A percentile compares a stretch with the other conserved stretches of the same genome.
These are phyloP conservation scores for Scaptomyza cyrtandrae DNA, from an alignment of 2,888 invertebrate species.

Conservation along the genomic window DNA sequence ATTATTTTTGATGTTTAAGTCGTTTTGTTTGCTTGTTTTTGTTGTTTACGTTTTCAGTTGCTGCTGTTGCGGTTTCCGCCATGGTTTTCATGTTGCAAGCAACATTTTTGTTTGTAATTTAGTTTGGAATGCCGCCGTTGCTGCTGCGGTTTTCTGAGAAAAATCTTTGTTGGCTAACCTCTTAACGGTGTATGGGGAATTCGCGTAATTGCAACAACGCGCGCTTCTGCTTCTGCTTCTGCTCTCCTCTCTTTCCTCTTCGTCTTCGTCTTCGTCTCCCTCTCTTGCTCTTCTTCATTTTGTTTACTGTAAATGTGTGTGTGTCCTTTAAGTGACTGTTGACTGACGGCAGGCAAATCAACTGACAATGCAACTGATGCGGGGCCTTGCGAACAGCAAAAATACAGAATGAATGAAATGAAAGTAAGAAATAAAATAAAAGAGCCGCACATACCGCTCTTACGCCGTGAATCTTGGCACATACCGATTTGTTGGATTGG, in stretches of 20 bases:
- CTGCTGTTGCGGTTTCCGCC: constrained; percentile 76
- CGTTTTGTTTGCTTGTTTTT: constrained; percentile 11
- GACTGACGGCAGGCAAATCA: constrained; percentile 59
- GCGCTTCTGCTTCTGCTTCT: not conserved
- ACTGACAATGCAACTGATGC: constrained; percentile 58
- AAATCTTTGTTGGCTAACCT: constrained; percentile 73
- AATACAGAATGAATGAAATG: not conserved
- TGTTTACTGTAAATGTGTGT: not conserved
- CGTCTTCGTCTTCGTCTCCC: too few species aligned
- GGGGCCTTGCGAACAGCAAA: constrained; percentile 15
- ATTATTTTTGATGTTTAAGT: constrained; percentile 3
- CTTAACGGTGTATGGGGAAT: constrained; percentile 62
- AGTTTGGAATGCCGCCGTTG: constrained; percentile 72
- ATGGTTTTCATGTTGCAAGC: constrained; percentile 68
- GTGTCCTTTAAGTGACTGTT: constrained; percentile 51
- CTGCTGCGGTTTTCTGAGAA: constrained; percentile 68
- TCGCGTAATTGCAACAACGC: constrained; percentile 58
- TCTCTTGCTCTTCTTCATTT: too few species aligned
- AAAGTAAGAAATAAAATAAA: not conserved
- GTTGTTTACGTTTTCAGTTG: constrained; percentile 72
- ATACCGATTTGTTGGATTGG: not conserved
- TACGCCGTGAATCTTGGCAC: constrained; percentile 17
- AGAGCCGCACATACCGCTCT: constrained; percentile 10
- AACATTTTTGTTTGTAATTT: constrained; percentile 79
- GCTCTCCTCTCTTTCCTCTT: too few species aligned